Evolutionary conservation across 2,888 invertebrate genomes (phyloP).

Genomic region (Meliscaeva auricollis): DNA sequence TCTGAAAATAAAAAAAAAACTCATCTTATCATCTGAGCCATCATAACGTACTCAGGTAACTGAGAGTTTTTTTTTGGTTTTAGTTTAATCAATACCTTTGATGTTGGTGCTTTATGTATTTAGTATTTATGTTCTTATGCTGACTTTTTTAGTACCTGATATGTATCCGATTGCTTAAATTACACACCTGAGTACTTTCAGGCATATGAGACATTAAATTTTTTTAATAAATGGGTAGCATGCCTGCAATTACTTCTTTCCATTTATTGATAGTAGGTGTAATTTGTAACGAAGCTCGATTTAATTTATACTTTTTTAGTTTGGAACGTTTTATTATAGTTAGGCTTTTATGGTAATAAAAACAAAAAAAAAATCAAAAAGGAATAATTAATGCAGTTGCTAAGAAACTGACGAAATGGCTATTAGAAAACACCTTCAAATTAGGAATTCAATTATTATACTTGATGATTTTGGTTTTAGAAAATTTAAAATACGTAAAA

Average conservation of each 20-base stretch:
- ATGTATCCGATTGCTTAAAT: neutral
- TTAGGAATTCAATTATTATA: neutral
- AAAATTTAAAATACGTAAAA: too few species aligned
- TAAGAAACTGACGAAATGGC: neutral
- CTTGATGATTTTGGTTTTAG: neutral
- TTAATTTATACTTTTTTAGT: neutral
- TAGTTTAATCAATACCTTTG: slow-evolving; percentile 22
- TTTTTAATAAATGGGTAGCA: neutral
- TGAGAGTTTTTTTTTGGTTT: neutral
- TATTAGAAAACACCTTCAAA: neutral
- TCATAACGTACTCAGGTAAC: neutral
- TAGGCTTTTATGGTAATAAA: neutral
- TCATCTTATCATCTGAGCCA: neutral
- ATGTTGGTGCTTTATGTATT: slow-evolving; percentile 4
- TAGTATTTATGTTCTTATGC: slow-evolving; percentile 16
- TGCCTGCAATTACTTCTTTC: neutral
- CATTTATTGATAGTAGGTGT: neutral
- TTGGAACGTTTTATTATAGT: neutral
- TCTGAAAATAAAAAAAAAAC: neutral
- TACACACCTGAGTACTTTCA: neutral
- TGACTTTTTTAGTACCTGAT: neutral
- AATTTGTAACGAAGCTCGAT: neutral
- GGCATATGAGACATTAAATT: slow-evolving; percentile 1
- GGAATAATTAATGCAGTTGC: neutral
- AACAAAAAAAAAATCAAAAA: neutral